phyloP scores from a whole-genome alignment of 2,113 vertebrate genomes.

The Lamprotornis superbus region DNA sequence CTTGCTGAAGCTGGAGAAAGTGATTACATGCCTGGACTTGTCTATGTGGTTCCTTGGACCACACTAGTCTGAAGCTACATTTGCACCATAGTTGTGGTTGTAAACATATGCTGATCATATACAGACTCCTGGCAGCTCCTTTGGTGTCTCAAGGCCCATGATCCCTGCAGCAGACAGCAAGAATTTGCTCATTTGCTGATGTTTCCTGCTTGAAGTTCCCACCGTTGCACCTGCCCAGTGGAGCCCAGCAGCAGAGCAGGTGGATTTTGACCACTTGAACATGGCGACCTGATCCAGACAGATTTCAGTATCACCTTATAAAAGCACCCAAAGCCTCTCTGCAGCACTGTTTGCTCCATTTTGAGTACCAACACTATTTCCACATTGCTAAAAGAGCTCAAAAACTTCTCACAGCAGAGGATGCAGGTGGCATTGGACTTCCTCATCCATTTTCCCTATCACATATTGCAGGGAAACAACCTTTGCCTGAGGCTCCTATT shows the following conservation, averaged over 20 bases:
- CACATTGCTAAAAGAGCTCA: not conserved
- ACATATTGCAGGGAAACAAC: not conserved
- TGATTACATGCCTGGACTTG: not conserved
- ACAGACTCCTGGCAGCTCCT: not conserved
- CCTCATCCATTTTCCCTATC: not conserved
- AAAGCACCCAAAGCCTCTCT: not conserved
- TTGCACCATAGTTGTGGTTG: not conserved
- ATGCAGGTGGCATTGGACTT: not conserved
- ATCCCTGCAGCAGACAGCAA: not conserved
- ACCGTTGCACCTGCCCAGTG: accelerated
- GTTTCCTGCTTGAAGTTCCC: not conserved
- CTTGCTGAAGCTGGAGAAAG: not conserved
- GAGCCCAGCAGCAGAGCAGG: not conserved
- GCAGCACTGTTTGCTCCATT: not conserved
- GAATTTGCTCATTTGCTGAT: not conserved
- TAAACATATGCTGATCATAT: not conserved
- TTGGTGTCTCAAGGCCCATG: not conserved
- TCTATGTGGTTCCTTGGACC: accelerated
- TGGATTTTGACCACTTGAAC: not conserved
- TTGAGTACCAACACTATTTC: not conserved
- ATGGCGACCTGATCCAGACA: not conserved
- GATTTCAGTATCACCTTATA: not conserved
- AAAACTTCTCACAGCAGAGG: not conserved
- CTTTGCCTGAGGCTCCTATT: not conserved
- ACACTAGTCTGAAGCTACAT: not conserved